phyloP scores from a whole-genome alignment of 1,140 invertebrate genomes.

The Anastrepha obliqua region DNA sequence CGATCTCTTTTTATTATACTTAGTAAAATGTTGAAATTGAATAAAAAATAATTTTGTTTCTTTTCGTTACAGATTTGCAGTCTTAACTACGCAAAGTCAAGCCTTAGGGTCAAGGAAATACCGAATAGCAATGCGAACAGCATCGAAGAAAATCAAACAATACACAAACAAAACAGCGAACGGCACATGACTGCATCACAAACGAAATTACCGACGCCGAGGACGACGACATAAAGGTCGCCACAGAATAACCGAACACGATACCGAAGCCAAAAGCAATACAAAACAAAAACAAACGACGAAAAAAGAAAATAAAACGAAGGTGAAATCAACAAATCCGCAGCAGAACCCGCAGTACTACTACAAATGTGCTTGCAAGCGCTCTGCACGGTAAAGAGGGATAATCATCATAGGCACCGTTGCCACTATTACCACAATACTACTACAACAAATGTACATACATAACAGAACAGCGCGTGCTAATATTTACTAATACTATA shows the following conservation, averaged over 20 bases:
- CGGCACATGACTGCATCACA: constrained; percentile 37
- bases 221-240: constrained; percentile 38
- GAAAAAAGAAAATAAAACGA: constrained; percentile 5
- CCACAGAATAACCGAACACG: constrained; percentile 5
- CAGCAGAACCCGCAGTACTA: constrained; percentile 29
- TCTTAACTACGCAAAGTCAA: constrained; percentile 4
- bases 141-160: constrained; percentile 32
- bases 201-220: constrained; percentile 44
- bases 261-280: background rate
- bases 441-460: background rate
- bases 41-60: background rate
- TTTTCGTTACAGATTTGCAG: constrained; percentile 50
- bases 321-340: constrained; percentile 42
- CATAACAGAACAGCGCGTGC: background rate
- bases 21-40: background rate
- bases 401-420: background rate
- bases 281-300: background rate
- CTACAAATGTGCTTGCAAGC: constrained; percentile 4
- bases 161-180: constrained; percentile 30
- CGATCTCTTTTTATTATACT: background rate
- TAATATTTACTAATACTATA: background rate
- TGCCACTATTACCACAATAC: background rate
- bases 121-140: constrained; percentile 25
- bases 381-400: constrained; percentile 14
- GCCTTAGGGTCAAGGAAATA: constrained; percentile 12